These are phyloP conservation scores for Cephus runcator DNA, from an alignment of 2,888 invertebrate genomes.

Conservation along the genomic window DNA sequence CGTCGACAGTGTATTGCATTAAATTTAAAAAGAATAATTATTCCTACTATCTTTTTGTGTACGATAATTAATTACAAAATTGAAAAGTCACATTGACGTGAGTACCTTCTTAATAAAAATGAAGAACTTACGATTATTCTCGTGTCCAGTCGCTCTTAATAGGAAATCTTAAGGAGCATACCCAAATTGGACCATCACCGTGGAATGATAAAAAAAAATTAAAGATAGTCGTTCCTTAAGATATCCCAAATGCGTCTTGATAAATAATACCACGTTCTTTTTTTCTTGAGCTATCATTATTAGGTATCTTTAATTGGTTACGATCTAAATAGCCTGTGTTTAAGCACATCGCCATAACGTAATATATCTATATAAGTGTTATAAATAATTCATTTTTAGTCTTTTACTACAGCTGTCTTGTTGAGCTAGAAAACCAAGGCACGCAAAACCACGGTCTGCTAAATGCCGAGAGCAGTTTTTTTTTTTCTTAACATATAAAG, in stretches of 20 bases:
- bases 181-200: constrained; percentile 20
- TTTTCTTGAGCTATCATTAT: not conserved
- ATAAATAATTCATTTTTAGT: constrained; percentile 8
- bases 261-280: not conserved
- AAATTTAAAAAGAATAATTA: constrained; percentile 40
- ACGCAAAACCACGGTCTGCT: not conserved
- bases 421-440: not conserved
- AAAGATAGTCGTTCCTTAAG: not conserved
- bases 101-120: not conserved
- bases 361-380: not conserved
- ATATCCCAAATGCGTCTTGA: not conserved
- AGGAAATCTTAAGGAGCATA: constrained; percentile 14
- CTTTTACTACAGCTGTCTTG: constrained; percentile 8
- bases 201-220: not conserved
- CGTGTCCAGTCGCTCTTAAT: not conserved
- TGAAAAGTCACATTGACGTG: not conserved
- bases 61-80: constrained; percentile 48
- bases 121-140: not conserved
- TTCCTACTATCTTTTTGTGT: constrained; percentile 16
- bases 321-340: not conserved
- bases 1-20: constrained; percentile 52
- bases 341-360: not conserved
- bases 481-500: not conserved
- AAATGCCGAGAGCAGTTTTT: not conserved
- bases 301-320: constrained; percentile 4